Base-by-base conservation (phyloP, 2,797 vertebrate species). In the Numenius phaeopus region DNA sequence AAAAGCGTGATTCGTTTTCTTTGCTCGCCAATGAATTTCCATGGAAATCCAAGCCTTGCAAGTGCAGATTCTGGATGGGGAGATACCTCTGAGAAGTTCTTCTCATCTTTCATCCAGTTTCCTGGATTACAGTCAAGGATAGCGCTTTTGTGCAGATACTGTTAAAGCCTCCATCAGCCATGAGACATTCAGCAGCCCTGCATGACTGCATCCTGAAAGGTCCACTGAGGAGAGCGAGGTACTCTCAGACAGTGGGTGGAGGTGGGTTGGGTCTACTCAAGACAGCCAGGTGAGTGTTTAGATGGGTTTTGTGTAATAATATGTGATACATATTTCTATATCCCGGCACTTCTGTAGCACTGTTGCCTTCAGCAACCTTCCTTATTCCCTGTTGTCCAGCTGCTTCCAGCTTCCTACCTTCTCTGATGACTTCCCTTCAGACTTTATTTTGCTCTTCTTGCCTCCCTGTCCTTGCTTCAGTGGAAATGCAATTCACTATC, bases 401-500 rank as follows among this genome's bases (percentile, higher is more conserved):
- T 76, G 16, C n/a, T 92, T 80, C 44, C n/a, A 71, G 32, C 12
- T 86, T 91, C 24, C 30, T 42, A 1, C 19, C 14, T 61, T 86
- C 61, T 67, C 72, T 69, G 40, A 40, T 71, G 65, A 62, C 42
- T 75, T 86, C 66, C 6, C 19, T 76, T 90, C 65, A 61, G n/a
- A 62, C 16, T 88, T 82, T 47, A 24, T 79, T 95, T 69, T 79
- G 14, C 52, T 92, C 32, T 83, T 49, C 75, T 83, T 75, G 15
- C 58, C 18, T 77, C 73, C 14, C 26, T 62, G 62, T 21, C 58
- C 54, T 66, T 82, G 46, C 66, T 91, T 70, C 80, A 66, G 22
- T 93, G 70, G 30, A 95, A 94, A 91, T 57, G 37, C 58, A 90
- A 79, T 94, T 89, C 95, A 59, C 39, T 87, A 89, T 95, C 69